Evolutionary conservation across 2,888 invertebrate species (phyloP).

Genomic region (Cheilosia vernalis): DNA sequence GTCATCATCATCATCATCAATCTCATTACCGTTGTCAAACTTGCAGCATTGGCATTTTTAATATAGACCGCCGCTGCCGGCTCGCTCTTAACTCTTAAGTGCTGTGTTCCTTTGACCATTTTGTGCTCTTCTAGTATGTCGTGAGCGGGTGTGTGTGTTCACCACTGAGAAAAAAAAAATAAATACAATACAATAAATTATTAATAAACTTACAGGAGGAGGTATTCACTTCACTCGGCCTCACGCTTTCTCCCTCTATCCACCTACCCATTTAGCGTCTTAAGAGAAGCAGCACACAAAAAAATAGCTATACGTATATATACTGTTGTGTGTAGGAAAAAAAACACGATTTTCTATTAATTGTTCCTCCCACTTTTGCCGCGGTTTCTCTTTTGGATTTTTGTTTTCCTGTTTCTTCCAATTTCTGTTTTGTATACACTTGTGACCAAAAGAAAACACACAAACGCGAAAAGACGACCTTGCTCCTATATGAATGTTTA

Average conservation of each 20-base stretch:
- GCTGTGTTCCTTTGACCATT: slow-evolving; percentile 25
- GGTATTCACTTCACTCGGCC: slow-evolving; percentile 7
- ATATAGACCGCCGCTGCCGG: slow-evolving; percentile 8
- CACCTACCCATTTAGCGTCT: slow-evolving; percentile 26
- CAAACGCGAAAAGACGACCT: slow-evolving; percentile 19
- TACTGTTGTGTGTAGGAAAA: no score
- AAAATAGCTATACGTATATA: background rate
- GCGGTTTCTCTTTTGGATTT: slow-evolving; percentile 28
- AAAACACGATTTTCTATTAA: slow-evolving; percentile 40
- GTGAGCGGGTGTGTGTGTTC: slow-evolving; percentile 23
- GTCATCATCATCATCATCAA: slow-evolving; percentile 38
- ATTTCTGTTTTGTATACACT: slow-evolving; percentile 55
- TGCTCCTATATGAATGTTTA: slow-evolving; percentile 10
- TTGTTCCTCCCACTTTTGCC: slow-evolving; percentile 71
- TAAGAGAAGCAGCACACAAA: slow-evolving; percentile 44
- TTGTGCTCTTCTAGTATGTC: slow-evolving; percentile 16
- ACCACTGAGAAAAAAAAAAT: background rate
- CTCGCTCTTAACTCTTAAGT: slow-evolving; percentile 45
- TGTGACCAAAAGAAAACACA: slow-evolving; percentile 50
- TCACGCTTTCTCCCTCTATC: slow-evolving; percentile 8
- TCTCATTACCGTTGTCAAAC: slow-evolving; percentile 49
- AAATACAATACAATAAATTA: slow-evolving; percentile 40
- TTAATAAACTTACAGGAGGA: slow-evolving; percentile 51
- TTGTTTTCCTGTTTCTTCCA: slow-evolving; percentile 8
- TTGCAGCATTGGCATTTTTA: slow-evolving; percentile 36